Percentiles rank a stretch among this genome's conserved stretches.
These are phyloP conservation scores for Teleiodes luculella DNA, from an alignment of 2,888 invertebrate species.

Conservation along the genomic window DNA sequence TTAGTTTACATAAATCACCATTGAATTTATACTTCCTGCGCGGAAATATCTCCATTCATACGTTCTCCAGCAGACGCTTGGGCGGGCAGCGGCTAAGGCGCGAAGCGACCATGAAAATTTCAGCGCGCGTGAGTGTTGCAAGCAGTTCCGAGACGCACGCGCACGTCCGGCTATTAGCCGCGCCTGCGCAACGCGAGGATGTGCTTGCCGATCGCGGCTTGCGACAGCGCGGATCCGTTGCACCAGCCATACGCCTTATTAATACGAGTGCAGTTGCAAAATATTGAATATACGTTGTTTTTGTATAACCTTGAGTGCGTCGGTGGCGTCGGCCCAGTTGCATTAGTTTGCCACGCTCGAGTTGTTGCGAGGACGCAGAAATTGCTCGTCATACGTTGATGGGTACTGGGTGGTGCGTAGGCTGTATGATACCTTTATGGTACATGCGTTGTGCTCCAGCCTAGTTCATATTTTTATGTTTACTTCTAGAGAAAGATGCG, in stretches of 20 bases:
- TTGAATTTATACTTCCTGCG: constrained; percentile 4
- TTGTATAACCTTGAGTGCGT: constrained; percentile 69
- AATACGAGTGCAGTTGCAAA: constrained; percentile 73
- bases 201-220: constrained; percentile 52
- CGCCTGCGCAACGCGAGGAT: constrained; percentile 70
- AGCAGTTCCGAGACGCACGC: constrained; percentile 48
- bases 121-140: constrained; percentile 49
- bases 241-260: constrained; percentile 64
- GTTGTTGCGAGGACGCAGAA: constrained; percentile 65
- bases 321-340: constrained; percentile 64
- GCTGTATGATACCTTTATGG: background rate
- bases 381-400: constrained; percentile 30
- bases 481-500: background rate
- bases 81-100: constrained; percentile 1
- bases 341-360: constrained; percentile 70
- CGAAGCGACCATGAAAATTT: constrained; percentile 25
- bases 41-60: constrained; percentile 7
- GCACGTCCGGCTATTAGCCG: constrained; percentile 71
- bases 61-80: background rate
- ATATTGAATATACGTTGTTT: constrained; percentile 63
- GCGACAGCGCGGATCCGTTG: constrained; percentile 75
- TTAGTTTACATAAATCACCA: background rate
- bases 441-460: too few species aligned
- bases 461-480: background rate
- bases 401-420: background rate